Conservation (phyloP, 2,888 invertebrate genomes). For the Zaprionus lineosus region DNA sequence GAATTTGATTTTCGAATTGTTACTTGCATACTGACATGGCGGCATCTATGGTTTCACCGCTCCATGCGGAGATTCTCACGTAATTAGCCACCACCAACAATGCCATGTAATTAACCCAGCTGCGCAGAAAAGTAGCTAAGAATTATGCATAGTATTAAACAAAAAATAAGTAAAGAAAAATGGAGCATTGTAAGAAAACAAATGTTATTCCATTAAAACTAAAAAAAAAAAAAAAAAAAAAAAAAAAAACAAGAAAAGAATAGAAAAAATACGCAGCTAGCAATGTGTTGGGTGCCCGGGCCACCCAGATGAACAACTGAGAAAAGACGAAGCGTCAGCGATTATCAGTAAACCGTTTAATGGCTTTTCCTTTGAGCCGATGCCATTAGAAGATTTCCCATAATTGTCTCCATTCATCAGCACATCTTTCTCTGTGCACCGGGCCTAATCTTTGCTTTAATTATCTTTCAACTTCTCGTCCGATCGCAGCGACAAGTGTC, state of each 20-base stretch:
- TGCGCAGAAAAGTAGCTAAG: slow-evolving; percentile 50
- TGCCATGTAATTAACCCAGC: slow-evolving; percentile 67
- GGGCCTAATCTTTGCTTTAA: slow-evolving; percentile 58
- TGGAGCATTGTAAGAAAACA: slow-evolving; percentile 28
- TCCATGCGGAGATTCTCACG: slow-evolving; percentile 58
- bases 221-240: slow-evolving; percentile 11
- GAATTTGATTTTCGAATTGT: slow-evolving; percentile 47
- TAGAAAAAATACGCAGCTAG: slow-evolving; percentile 44
- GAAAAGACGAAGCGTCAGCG: slow-evolving; percentile 51
- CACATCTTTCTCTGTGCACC: slow-evolving; percentile 38
- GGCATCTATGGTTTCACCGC: slow-evolving; percentile 43
- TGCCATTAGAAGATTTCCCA: slow-evolving; percentile 70
- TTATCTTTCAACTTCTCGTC: slow-evolving; percentile 48
- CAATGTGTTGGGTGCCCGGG: slow-evolving; percentile 20
- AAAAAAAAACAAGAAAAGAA: not conserved
- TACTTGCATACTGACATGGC: slow-evolving; percentile 16
- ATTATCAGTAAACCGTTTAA: slow-evolving; percentile 65
- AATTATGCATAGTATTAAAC: slow-evolving; percentile 55
- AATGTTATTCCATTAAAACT: too few species aligned
- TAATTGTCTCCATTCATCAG: slow-evolving; percentile 58
- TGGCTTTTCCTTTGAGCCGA: slow-evolving; percentile 61
- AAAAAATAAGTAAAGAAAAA: slow-evolving; percentile 4
- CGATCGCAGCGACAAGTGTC: slow-evolving; percentile 27
- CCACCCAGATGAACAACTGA: slow-evolving; percentile 34
- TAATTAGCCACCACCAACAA: slow-evolving; percentile 68